phyloP scores from a whole-genome alignment of 2,113 vertebrate genomes.

The Ellobius talpinus region DNA sequence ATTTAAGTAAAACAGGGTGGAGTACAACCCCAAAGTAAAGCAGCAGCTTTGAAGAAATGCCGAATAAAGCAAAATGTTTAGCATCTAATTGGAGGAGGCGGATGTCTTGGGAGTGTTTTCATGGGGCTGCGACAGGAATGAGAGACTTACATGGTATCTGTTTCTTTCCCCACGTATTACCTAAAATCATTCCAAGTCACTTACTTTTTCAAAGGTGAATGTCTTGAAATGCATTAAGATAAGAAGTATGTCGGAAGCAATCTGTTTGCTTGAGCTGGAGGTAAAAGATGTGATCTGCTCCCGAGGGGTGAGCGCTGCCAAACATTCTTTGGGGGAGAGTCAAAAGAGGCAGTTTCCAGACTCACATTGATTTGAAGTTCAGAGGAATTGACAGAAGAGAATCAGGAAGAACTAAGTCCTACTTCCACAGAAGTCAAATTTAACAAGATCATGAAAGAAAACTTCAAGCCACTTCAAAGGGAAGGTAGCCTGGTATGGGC shows the following conservation, averaged over 20 bases:
- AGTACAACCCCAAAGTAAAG: conserved; percentile 22
- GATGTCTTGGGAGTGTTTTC: not conserved
- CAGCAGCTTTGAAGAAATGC: not conserved
- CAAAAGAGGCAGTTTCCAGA: not conserved
- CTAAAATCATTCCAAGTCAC: conserved; percentile 1
- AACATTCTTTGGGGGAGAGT: not conserved
- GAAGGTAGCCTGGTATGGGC: not conserved
- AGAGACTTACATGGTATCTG: not conserved
- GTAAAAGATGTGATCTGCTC: not conserved
- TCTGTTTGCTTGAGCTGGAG: not conserved
- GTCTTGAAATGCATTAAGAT: not conserved
- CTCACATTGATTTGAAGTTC: not conserved
- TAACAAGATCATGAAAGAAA: conserved; percentile 3
- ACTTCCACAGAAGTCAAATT: conserved; percentile 17
- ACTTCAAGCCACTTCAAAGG: not conserved
- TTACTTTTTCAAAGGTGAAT: not conserved
- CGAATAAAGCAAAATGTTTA: not conserved
- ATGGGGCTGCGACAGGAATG: not conserved
- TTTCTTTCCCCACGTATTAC: not conserved
- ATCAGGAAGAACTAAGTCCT: not conserved
- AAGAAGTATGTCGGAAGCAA: not conserved
- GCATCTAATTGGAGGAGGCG: not conserved
- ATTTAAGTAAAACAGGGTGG: not conserved
- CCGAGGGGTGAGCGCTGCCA: no score
- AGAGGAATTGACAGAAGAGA: not conserved